These are phyloP conservation scores for Homalodisca vitripennis DNA, from an alignment of 1,140 invertebrate species.

Conservation along the genomic window DNA sequence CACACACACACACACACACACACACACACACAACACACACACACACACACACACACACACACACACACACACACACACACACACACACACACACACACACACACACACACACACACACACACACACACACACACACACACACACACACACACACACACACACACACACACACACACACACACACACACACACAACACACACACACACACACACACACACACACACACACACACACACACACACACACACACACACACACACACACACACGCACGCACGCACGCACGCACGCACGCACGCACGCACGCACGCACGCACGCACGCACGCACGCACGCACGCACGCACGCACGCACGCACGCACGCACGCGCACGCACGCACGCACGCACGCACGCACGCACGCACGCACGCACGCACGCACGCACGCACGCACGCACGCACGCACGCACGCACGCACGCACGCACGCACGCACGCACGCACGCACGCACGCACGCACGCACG, in stretches of 20 bases:
- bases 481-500: constrained; percentile 1
- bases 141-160: no score
- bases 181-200: no score
- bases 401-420: not conserved
- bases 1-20: no score
- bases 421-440: not conserved
- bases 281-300: not conserved
- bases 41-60: no score
- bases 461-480: not conserved
- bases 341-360: not conserved
- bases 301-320: not conserved
- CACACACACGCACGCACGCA: constrained; percentile 13
- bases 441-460: not conserved
- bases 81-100: no score
- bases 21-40: no score
- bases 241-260: constrained; percentile 1
- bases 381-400: not conserved
- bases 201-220: no score
- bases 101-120: no score
- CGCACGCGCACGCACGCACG: not conserved
- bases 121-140: no score
- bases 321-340: not conserved
- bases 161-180: no score
- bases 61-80: no score
- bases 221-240: not conserved